A percentile compares a stretch with the other conserved stretches of the same genome.
Conservation (phyloP, 2,888 invertebrate genomes). For the Ceratothoa steindachneri region DNA sequence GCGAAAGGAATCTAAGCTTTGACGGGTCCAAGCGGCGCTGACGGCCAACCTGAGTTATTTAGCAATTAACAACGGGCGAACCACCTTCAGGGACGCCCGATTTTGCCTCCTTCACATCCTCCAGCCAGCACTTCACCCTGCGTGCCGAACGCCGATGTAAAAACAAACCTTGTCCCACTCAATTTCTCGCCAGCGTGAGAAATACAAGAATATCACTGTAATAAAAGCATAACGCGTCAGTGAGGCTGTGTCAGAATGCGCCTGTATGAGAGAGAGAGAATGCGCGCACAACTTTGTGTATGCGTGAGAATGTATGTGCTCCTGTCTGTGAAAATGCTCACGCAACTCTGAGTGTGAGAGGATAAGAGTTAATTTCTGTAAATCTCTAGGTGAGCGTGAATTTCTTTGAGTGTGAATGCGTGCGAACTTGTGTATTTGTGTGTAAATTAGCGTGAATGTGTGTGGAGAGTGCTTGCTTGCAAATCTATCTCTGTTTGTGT, state of each 20-base stretch:
- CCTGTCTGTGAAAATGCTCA: not conserved
- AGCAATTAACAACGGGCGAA: too few relatives aligned
- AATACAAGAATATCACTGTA: conserved; percentile 8
- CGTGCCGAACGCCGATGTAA: not conserved
- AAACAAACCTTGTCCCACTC: not conserved
- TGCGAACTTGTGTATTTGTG: not conserved
- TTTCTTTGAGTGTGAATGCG: not conserved
- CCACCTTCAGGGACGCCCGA: too few relatives aligned
- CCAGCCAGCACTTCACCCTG: too few relatives aligned
- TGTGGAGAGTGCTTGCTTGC: too few relatives aligned
- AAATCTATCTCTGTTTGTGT: conserved; percentile 1
- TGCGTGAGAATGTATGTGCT: not conserved
- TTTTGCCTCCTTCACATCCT: too few relatives aligned
- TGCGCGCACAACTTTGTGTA: not conserved
- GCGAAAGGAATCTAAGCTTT: not conserved
- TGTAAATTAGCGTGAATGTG: too few relatives aligned
- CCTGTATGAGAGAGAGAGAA: not conserved
- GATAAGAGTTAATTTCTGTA: too few relatives aligned
- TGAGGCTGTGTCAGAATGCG: too few relatives aligned
- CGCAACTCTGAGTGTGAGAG: too few relatives aligned
- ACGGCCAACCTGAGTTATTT: not conserved
- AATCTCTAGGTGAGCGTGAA: too few relatives aligned
- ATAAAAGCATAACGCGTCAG: not conserved
- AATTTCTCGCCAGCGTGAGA: not conserved
- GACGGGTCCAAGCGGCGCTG: not conserved